Evolutionary conservation across 1,140 invertebrate species (phyloP), one percentile per base, ranked within the genome.

Genomic region (Cotesia vestalis): DNA sequence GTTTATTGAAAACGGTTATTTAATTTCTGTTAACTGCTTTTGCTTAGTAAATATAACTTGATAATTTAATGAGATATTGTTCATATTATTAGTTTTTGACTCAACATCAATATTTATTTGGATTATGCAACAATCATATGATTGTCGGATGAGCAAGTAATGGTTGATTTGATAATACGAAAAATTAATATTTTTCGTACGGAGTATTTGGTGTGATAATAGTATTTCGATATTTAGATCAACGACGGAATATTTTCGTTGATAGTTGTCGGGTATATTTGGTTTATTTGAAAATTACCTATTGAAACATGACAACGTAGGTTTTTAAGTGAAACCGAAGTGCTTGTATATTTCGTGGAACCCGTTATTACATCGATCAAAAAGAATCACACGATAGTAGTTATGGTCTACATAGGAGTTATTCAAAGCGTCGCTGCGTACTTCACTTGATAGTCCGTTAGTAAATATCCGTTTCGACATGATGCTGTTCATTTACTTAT

Each of bases 171-270:
- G 11, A 64, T 20, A 8, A 17, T 14, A 36, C 34, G 20, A 59
- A 5, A 57, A 6, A 57, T 3, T 9, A 68, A 68, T 11, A 2
- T 27, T 27, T 52, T 9, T 52, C 17, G 40, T 66, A 17, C 17
- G 3, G 20, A 9, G 40, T 67, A 14, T 12, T 53, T 14, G 40
- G 64, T 34, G 17, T 38, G 5, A 66, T 34, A n/a, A 66, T 34
- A n/a, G 34, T 59, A 38, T 59, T 36, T 68, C 66, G 40, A 60
- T 70, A 70, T 70, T 63, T 63, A 53, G n/a, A 63, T 71, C 61
- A 61, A 71, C 62, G 61, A 71, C 61, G 69, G 69, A 63, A 35
- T 71, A 53, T 40, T 70, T 71, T 71, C 52, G 61, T 64, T 64
- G 61, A 71, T 66, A 52, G 69, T 52, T 71, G n/a, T 60, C 17